Evolutionary conservation across 2,888 invertebrate genomes (phyloP).

Genomic region (Nymphalis urticae): DNA sequence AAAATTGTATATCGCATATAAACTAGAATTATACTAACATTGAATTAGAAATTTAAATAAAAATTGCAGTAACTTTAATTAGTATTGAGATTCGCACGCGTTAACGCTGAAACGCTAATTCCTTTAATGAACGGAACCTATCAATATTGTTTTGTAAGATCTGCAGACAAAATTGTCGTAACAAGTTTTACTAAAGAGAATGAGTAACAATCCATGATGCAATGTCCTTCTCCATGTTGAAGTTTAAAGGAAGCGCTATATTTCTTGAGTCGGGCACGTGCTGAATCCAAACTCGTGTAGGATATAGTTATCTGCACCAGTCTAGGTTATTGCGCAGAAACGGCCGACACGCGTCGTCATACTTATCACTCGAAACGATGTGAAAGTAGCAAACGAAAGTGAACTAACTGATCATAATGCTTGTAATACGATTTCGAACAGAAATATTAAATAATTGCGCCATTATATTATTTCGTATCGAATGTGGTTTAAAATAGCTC

Average conservation of each 20-base stretch:
- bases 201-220: conserved; percentile 2
- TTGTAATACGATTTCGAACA: conserved; percentile 20
- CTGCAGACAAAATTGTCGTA: conserved; percentile 5
- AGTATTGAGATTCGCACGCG: too few species aligned
- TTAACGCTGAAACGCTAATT: background rate
- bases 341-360: conserved; percentile 24
- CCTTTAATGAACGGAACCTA: background rate
- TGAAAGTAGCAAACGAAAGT: conserved; percentile 37
- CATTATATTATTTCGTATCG: too few species aligned
- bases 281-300: conserved; percentile 31
- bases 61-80: too few species aligned
- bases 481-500: too few species aligned
- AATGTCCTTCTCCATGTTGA: background rate
- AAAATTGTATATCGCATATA: too few species aligned
- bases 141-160: conserved; percentile 1
- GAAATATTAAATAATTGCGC: conserved; percentile 2
- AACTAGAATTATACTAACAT: too few species aligned
- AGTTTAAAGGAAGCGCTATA: conserved; percentile 1
- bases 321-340: conserved; percentile 43
- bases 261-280: conserved; percentile 23
- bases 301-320: conserved; percentile 35
- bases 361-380: conserved; percentile 26
- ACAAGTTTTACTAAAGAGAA: conserved; percentile 5
- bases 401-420: conserved; percentile 25
- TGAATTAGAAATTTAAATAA: too few species aligned